These are phyloP conservation scores for Bergia sp. DNA, from an alignment of 92 coral and sea anemone species.

Conservation along the genomic window DNA sequence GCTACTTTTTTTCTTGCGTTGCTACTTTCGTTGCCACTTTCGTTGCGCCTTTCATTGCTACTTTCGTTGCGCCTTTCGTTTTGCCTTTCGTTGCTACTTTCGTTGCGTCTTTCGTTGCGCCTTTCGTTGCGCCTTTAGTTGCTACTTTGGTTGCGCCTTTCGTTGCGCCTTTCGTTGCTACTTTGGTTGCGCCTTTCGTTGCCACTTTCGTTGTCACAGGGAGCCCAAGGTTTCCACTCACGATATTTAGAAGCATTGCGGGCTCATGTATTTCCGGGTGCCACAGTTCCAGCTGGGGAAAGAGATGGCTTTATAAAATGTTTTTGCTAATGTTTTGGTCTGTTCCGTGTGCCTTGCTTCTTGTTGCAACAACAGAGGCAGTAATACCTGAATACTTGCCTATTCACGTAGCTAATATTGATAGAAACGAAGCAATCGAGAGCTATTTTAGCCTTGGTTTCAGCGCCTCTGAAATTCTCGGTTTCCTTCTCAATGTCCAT, in stretches of 20 bases:
- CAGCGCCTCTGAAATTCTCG: conserved; percentile 64
- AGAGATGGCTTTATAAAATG: background rate
- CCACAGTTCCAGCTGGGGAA: background rate
- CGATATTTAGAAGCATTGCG: no score
- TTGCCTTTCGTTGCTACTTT: background rate
- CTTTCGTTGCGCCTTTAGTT: no score
- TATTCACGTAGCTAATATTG: conserved; percentile 22
- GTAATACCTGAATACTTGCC: no score
- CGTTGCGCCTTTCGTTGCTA: background rate
- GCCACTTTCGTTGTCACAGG: no score
- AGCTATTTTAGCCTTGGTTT: conserved; percentile 65
- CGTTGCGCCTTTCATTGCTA: conserved; percentile 12
- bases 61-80: conserved; percentile 24
- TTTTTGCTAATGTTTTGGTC: no score
- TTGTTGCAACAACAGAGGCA: no score
- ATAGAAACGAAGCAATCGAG: conserved; percentile 63
- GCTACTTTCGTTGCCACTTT: conserved; percentile 12
- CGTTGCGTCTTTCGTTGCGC: background rate
- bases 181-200: no score
- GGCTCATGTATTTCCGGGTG: no score
- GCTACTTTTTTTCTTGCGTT: background rate
- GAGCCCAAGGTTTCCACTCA: no score
- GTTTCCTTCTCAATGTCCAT: conserved; percentile 66
- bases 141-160: no score
- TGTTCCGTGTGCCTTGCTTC: no score